Conservation (phyloP, 1,140 invertebrate genomes). For the Agraylea sexmaculata region DNA sequence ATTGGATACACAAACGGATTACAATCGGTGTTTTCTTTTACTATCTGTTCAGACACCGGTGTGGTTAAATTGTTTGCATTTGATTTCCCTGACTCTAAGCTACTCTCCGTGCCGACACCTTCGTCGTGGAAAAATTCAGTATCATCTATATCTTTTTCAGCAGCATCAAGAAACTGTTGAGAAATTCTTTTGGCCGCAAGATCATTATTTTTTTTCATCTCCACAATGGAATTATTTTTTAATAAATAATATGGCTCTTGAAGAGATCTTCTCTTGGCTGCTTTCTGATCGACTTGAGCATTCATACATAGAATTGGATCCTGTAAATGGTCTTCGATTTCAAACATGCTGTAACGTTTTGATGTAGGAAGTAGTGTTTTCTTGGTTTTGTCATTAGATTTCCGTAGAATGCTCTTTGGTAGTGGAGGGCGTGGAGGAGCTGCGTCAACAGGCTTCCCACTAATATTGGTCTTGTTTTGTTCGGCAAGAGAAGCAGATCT, state of each 20-base stretch:
- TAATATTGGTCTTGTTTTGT: conserved; percentile 35
- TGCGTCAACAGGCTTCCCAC: conserved; percentile 33
- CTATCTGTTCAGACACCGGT: conserved; percentile 35
- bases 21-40: conserved; percentile 25
- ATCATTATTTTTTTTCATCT: conserved; percentile 50
- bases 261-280: conserved; percentile 54
- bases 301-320: conserved; percentile 37
- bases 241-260: conserved; percentile 60
- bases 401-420: conserved; percentile 57
- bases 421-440: conserved; percentile 56
- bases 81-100: conserved; percentile 40
- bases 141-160: conserved; percentile 39
- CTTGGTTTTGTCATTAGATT: conserved; percentile 42
- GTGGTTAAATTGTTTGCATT: conserved; percentile 39
- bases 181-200: conserved; percentile 39
- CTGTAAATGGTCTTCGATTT: conserved; percentile 49
- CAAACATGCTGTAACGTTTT: conserved; percentile 72
- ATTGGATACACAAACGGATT: conserved; percentile 23
- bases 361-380: conserved; percentile 40
- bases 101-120: conserved; percentile 39
- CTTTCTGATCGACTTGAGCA: conserved; percentile 40
- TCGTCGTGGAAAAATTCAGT: conserved; percentile 39
- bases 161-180: conserved; percentile 38
- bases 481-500: conserved; percentile 51
- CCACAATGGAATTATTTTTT: conserved; percentile 42